Conservation (phyloP, 1,140 invertebrate genomes). For the Drosophila mauritiana region DNA sequence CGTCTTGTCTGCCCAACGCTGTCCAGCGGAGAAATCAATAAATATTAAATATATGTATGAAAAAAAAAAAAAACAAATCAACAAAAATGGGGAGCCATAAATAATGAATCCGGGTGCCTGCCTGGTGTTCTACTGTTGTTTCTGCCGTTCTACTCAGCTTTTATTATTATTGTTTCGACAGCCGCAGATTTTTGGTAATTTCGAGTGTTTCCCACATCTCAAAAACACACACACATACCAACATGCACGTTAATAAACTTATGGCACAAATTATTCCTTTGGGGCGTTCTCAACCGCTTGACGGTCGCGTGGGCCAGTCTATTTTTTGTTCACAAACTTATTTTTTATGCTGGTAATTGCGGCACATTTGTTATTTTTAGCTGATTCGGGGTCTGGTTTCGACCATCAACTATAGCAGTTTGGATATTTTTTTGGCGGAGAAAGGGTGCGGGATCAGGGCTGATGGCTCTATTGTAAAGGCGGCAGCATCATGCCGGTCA, state of each 20-base stretch:
- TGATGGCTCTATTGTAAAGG: constrained; percentile 49
- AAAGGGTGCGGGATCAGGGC: constrained; percentile 15
- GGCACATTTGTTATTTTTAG: constrained; percentile 79
- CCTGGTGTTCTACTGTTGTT: constrained; percentile 19
- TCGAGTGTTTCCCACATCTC: constrained; percentile 77
- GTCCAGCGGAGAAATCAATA: constrained; percentile 58
- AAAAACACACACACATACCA: constrained; percentile 18
- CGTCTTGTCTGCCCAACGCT: constrained; percentile 44
- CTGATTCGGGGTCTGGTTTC: constrained; percentile 21
- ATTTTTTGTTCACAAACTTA: constrained; percentile 40
- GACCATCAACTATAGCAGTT: constrained; percentile 35
- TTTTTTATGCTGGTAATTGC: constrained; percentile 63
- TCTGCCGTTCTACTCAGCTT: constrained; percentile 38
- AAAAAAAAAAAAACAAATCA: constrained; percentile 30
- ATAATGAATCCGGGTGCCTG: constrained; percentile 74
- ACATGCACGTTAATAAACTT: background rate
- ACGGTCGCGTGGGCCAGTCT: constrained; percentile 73
- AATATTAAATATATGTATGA: constrained; percentile 46
- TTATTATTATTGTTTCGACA: constrained; percentile 63
- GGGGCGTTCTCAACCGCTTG: constrained; percentile 60
- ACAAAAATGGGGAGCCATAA: constrained; percentile 61
- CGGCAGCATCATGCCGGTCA: constrained; percentile 51
- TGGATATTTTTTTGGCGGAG: constrained; percentile 1
- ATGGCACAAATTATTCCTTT: constrained; percentile 35
- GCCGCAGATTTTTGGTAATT: constrained; percentile 63